Conservation (phyloP, 1,140 invertebrate genomes). For the Myzus persicae region DNA sequence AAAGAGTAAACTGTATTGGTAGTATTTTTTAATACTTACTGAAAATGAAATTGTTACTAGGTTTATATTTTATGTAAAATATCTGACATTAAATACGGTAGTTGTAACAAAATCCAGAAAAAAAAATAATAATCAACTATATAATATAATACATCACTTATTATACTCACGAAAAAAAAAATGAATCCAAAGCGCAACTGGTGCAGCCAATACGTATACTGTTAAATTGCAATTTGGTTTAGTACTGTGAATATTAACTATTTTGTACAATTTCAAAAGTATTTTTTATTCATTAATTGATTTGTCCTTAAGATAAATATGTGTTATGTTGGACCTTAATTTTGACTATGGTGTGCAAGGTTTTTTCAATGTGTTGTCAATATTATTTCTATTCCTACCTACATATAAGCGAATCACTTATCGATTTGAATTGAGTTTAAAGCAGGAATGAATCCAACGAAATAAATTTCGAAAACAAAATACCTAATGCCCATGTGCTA, state of each 20-base stretch:
- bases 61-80: too few relatives aligned
- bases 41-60: too few relatives aligned
- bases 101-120: too few relatives aligned
- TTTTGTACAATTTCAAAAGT: not conserved
- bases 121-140: too few relatives aligned
- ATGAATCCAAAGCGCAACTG: not conserved
- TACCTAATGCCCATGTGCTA: not conserved
- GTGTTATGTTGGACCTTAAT: not conserved
- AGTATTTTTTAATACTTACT: too few relatives aligned
- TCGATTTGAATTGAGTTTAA: not conserved
- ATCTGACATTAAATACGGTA: too few relatives aligned
- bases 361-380: not conserved
- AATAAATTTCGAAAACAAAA: not conserved
- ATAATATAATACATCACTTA: too few relatives aligned
- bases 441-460: not conserved
- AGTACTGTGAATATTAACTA: not conserved
- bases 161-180: constrained; percentile 3
- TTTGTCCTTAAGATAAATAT: not conserved
- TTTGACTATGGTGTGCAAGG: not conserved
- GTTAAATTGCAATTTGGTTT: not conserved
- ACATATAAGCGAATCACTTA: not conserved
- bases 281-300: not conserved
- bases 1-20: too few relatives aligned
- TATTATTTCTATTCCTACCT: too few relatives aligned
- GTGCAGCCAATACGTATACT: not conserved